Evolutionary conservation across 2,888 invertebrate genomes (phyloP), one percentile per base, ranked within the genome.

Genomic region (Monopis laevigella): DNA sequence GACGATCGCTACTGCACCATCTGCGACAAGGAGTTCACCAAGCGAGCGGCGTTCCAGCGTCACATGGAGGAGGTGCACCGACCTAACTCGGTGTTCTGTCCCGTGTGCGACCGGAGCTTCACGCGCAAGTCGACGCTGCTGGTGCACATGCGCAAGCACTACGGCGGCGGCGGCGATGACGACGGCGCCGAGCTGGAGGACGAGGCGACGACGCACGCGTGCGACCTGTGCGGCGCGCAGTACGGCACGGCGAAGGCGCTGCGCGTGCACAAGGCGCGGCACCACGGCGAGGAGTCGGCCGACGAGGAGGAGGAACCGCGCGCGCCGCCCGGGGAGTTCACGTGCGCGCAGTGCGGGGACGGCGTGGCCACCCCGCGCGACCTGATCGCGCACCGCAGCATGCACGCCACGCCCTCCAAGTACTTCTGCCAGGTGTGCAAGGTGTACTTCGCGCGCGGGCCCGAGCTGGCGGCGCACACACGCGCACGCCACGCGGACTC

Each of bases 91-190:
- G 78, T 78, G 17, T 84, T 83, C 40, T 88, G 88, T 52, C 84
- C 83, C 5, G 77, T 86, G 2, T 88, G 88, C 55, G 81, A 82
- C 34, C 85, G 84, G 49, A 80, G 82, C 41, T 87, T 88, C 53
- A 85, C 86, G 2, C 77, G 84, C 26, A 83, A 84, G 54, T 86
- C 86, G 4, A 84, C 86, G 0, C 60, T 88, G 17, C 82, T 85
- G 24, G 83, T 84, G 34, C 88, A 88, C 53, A 83, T 87, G 62
- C 83, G 84, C 52, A 75, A 83, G 48, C 85, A 86, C 50, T 84
- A 84, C 54, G 40, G 39, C 8, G 58, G 29, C 6, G 54, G 77
- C 13, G 74, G 71, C 2, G 65, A 73, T 43, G 41, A 27, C 6
- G 53, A 49, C 6, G 65, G 69, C 2, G 50, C 62, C 2, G 54